Percentiles rank a stretch among this genome's conserved stretches.
These are phyloP conservation scores for Drosophila baimaii DNA, from an alignment of 1,140 invertebrate genomes.

Conservation along the genomic window DNA sequence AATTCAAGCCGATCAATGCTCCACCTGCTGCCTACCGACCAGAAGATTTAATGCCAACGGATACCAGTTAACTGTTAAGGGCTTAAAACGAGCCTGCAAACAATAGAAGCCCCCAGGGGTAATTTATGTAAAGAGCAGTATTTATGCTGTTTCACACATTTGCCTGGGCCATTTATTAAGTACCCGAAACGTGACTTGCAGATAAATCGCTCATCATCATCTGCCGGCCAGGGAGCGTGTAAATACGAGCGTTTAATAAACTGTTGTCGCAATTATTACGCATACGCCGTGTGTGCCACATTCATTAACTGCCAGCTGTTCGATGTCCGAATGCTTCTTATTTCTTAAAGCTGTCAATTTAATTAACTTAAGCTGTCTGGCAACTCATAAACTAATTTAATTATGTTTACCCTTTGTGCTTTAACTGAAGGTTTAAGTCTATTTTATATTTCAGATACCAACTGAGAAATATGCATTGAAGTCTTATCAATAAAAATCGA, in stretches of 20 bases:
- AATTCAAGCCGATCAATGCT: constrained; percentile 28
- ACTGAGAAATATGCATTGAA: too few species aligned
- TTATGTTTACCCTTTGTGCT: background rate
- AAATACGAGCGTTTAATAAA: constrained; percentile 66
- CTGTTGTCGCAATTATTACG: constrained; percentile 54
- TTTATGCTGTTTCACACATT: constrained; percentile 62
- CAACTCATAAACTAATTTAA: background rate
- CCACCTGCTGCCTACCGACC: constrained; percentile 29
- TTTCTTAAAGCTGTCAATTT: constrained; percentile 20
- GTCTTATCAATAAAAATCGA: background rate
- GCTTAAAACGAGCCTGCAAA: constrained; percentile 44
- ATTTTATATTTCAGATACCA: too few species aligned
- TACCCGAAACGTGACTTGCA: constrained; percentile 61
- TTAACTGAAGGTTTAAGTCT: background rate
- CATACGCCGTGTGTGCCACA: constrained; percentile 48
- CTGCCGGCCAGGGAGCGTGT: constrained; percentile 36
- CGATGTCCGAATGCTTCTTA: constrained; percentile 24
- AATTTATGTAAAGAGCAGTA: constrained; percentile 59
- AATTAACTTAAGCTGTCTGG: background rate
- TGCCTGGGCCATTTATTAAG: constrained; percentile 62
- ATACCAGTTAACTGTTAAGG: constrained; percentile 44
- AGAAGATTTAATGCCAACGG: constrained; percentile 24
- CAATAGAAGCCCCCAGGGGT: constrained; percentile 43
- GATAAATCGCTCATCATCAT: constrained; percentile 52
- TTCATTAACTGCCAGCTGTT: constrained; percentile 55